Conservation (phyloP, 1,140 invertebrate genomes). For the Drosophila sulfurigaster region DNA sequence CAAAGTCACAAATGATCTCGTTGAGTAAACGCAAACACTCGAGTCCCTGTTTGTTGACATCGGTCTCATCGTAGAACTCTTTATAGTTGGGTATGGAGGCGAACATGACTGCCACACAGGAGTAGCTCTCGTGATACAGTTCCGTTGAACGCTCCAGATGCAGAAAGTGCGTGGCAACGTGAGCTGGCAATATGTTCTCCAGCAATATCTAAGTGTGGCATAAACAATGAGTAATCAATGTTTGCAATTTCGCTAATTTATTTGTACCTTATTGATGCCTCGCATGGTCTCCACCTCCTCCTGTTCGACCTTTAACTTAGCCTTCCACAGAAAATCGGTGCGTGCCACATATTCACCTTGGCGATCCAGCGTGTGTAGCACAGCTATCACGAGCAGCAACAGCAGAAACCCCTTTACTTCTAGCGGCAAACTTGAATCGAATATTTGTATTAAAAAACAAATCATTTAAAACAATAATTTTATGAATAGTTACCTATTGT, state of each 20-base stretch:
- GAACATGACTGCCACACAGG: constrained; percentile 98
- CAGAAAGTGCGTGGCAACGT: constrained; percentile 97
- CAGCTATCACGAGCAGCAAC: constrained; percentile 87
- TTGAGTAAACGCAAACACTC: constrained; percentile 97
- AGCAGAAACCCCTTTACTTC: constrained; percentile 88
- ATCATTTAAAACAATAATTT: background rate
- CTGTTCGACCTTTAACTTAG: constrained; percentile 95
- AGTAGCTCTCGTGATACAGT: constrained; percentile 97
- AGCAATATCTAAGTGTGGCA: constrained; percentile 89
- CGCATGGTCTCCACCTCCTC: constrained; percentile 97
- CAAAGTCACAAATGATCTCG: constrained; percentile 99
- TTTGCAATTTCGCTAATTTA: background rate
- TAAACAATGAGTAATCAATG: background rate
- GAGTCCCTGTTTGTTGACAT: constrained; percentile 98
- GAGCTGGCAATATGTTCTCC: constrained; percentile 98
- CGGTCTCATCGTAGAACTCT: constrained; percentile 98
- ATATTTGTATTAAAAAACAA: background rate
- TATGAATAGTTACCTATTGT: constrained; percentile 87
- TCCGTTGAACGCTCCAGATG: constrained; percentile 88
- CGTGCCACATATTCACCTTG: constrained; percentile 94
- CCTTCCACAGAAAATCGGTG: constrained; percentile 96
- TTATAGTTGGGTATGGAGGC: constrained; percentile 99
- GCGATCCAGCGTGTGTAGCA: constrained; percentile 92
- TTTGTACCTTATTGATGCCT: constrained; percentile 93
- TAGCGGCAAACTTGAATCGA: constrained; percentile 86